Percentiles rank a stretch among this genome's conserved stretches.
Conservation (phyloP, 2,113 vertebrate species). For the Eudyptes chrysolophus region DNA sequence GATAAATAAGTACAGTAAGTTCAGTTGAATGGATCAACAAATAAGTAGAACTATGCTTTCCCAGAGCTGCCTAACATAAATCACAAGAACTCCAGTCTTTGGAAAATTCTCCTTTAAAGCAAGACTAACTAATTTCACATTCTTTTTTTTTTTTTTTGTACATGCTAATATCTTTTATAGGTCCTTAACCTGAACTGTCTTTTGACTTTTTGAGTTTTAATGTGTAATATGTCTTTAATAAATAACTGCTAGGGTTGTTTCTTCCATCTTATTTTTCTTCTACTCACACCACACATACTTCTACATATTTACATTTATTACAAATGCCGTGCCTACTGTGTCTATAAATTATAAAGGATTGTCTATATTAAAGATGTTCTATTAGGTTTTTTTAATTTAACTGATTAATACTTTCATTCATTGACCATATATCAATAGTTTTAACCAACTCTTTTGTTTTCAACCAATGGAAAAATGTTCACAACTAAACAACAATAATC, state of each 20-base stretch:
- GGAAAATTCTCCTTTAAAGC: neutral
- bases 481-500: neutral
- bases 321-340: neutral
- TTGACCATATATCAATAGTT: neutral
- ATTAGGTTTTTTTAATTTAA: neutral
- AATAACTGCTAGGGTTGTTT: neutral
- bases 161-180: neutral
- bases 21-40: neutral
- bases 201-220: neutral
- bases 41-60: neutral
- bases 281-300: neutral
- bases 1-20: neutral
- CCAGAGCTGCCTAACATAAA: neutral
- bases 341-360: neutral
- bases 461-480: neutral
- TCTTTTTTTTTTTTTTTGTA: neutral
- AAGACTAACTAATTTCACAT: neutral
- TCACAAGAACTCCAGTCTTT: neutral
- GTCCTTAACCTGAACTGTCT: neutral
- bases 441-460: neutral
- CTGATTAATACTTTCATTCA: neutral
- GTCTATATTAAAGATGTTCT: neutral
- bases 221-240: neutral
- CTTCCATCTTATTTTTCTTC: neutral
- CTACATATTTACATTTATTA: neutral